phyloP scores from a whole-genome alignment of 1,140 invertebrate species.

The Tetramorium alpestre region DNA sequence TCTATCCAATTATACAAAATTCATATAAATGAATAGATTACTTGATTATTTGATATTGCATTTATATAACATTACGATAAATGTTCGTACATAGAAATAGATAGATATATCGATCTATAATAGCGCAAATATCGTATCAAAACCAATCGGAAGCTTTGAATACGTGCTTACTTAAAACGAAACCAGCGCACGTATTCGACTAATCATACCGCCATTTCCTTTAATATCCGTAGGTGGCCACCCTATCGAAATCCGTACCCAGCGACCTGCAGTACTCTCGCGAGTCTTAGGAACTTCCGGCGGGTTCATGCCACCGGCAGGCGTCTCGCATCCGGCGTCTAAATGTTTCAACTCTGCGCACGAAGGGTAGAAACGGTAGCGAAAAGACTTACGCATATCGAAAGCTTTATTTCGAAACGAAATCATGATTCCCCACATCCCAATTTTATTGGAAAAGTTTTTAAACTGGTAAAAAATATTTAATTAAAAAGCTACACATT shows the following conservation, averaged over 20 bases:
- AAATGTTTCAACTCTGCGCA: constrained; percentile 79
- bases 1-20: not conserved
- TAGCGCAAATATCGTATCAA: not conserved
- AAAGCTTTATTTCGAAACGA: constrained; percentile 16
- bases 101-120: not conserved
- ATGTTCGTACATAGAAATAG: not conserved
- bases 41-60: not conserved
- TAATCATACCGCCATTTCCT: constrained; percentile 87
- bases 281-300: constrained; percentile 84
- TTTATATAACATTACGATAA: not conserved
- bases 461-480: not conserved
- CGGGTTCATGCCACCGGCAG: constrained; percentile 79
- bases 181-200: constrained; percentile 84
- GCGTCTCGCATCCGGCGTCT: constrained; percentile 78
- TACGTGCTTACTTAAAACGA: constrained; percentile 77
- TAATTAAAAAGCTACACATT: not conserved
- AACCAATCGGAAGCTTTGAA: constrained; percentile 35
- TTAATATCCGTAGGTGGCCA: constrained; percentile 85
- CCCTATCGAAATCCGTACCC: constrained; percentile 63
- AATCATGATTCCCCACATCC: not conserved
- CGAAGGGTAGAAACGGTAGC: constrained; percentile 41
- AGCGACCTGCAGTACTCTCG: constrained; percentile 74
- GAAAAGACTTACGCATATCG: constrained; percentile 35
- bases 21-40: not conserved
- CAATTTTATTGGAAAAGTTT: not conserved